phyloP scores from a whole-genome alignment of 2,888 invertebrate species.

The Dusona sp. region DNA sequence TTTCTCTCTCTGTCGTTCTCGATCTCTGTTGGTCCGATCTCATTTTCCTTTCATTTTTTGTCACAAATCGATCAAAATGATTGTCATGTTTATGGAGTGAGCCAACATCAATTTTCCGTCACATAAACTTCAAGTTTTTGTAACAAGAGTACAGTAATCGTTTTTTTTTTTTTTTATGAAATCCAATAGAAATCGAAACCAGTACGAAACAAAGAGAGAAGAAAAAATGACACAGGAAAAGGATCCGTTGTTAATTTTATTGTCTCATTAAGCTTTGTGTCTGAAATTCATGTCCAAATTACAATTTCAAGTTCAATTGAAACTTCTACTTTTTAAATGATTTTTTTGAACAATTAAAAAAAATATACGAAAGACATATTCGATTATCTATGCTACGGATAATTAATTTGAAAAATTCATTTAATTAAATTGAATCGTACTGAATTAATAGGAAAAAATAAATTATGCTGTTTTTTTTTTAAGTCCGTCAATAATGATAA shows the following conservation, averaged over 20 bases:
- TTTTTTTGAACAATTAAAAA: neutral
- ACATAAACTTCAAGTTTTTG: slow-evolving; percentile 5
- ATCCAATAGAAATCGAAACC: slow-evolving; percentile 25
- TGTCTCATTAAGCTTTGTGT: neutral
- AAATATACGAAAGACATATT: neutral
- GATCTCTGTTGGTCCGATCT: neutral
- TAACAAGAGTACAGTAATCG: neutral
- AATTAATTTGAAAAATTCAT: neutral
- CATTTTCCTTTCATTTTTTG: slow-evolving; percentile 21
- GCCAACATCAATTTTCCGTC: neutral
- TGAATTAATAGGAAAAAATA: neutral
- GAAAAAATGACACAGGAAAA: neutral
- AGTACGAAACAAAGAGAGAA: neutral
- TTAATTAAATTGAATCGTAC: neutral
- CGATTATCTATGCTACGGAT: neutral
- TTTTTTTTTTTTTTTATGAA: slow-evolving; percentile 28
- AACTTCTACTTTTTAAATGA: neutral
- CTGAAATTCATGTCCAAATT: neutral
- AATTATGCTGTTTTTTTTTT: neutral
- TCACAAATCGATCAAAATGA: slow-evolving; percentile 20
- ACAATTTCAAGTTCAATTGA: neutral
- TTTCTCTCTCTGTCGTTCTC: neutral
- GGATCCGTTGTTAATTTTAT: neutral
- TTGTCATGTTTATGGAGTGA: slow-evolving; percentile 15
- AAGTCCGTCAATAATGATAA: neutral